These are phyloP conservation scores for Yasuhikotakia modesta DNA, from an alignment of 2,797 vertebrate genomes.

Conservation along the genomic window DNA sequence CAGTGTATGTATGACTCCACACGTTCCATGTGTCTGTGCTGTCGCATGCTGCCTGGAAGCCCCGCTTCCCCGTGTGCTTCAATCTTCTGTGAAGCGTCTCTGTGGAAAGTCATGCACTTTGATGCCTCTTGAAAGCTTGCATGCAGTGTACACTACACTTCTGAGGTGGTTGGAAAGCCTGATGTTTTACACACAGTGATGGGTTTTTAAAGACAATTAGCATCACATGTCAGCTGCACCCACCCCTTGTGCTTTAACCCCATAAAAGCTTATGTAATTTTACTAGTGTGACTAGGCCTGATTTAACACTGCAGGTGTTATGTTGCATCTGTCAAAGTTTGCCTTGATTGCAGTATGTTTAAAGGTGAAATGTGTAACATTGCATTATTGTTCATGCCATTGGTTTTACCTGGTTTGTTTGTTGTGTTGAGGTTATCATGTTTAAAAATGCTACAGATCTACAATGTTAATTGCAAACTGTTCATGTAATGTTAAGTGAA, in stretches of 20 bases:
- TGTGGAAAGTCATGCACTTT: conserved; percentile 40
- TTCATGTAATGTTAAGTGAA: not conserved
- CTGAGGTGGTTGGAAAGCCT: not conserved
- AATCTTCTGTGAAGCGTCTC: conserved; percentile 37
- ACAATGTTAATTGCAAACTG: no score
- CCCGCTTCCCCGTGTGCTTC: not conserved
- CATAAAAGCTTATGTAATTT: not conserved
- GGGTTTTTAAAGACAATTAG: conserved; percentile 9
- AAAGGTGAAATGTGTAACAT: no score
- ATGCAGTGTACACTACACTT: conserved; percentile 2
- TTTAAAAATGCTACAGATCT: not conserved
- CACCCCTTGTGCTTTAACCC: not conserved
- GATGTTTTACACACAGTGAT: conserved; percentile 1
- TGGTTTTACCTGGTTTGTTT: not conserved
- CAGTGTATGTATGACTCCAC: conserved; percentile 91
- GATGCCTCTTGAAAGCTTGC: conserved; percentile 17
- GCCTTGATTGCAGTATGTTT: not conserved
- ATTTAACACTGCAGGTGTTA: not conserved
- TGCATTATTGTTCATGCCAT: not conserved
- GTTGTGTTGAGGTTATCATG: not conserved
- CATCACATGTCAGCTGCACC: not conserved
- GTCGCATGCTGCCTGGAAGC: conserved; percentile 69
- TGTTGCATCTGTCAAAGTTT: not conserved
- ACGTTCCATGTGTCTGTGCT: conserved; percentile 65
- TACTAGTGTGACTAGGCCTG: not conserved